A percentile compares a stretch with the other conserved stretches of the same genome.
phyloP scores from a whole-genome alignment of 2,888 invertebrate genomes.

The Druceiella hillmani region DNA sequence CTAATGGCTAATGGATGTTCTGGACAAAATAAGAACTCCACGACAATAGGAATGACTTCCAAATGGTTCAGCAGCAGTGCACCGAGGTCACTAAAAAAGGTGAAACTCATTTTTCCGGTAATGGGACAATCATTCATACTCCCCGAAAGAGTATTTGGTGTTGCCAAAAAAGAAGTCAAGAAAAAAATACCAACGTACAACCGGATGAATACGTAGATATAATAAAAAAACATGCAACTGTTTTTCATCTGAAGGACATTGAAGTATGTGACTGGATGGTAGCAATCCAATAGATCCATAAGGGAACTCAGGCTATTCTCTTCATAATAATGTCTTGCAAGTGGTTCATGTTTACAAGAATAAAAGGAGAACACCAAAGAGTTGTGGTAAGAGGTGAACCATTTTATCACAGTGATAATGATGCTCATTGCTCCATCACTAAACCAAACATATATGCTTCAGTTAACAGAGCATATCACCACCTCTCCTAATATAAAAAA shows the following conservation, averaged over 20 bases:
- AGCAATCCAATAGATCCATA: background rate
- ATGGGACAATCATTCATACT: background rate
- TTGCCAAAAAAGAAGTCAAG: background rate
- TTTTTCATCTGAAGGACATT: background rate
- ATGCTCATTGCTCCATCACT: background rate
- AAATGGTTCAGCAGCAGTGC: constrained; percentile 1
- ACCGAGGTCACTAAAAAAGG: background rate
- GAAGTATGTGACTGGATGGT: background rate
- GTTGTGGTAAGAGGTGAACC: background rate
- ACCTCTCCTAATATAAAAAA: background rate
- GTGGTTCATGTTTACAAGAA: background rate
- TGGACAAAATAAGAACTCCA: background rate
- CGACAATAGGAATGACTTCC: background rate
- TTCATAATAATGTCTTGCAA: background rate
- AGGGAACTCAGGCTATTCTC: background rate
- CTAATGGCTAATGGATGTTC: background rate
- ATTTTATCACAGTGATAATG: background rate
- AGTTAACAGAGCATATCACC: background rate
- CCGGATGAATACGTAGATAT: background rate
- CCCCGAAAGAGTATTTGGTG: background rate
- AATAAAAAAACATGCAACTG: background rate
- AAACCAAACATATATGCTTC: background rate
- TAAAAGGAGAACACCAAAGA: background rate
- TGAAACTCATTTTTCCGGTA: background rate
- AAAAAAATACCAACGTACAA: background rate